These are phyloP conservation scores for Acronicta leporina DNA, from an alignment of 2,888 invertebrate genomes.

Conservation along the genomic window DNA sequence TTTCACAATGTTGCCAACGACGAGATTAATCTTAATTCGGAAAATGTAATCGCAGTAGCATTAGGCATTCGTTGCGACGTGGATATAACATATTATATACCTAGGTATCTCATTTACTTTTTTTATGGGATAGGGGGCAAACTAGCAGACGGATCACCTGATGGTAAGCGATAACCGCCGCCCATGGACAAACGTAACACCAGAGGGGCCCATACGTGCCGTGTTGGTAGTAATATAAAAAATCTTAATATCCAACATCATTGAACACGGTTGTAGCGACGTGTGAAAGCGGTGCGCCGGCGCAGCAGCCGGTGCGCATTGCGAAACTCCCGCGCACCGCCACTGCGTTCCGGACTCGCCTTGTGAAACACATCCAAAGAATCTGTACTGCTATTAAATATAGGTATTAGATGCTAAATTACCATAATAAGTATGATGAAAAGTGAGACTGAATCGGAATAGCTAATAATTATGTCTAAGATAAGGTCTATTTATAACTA, in stretches of 20 bases:
- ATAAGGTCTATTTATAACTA: too few relatives aligned
- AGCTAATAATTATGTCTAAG: too few relatives aligned
- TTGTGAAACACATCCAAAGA: slow-evolving; percentile 49
- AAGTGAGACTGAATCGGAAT: slow-evolving; percentile 10
- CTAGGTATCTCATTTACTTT: too few relatives aligned
- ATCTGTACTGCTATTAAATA: slow-evolving; percentile 38
- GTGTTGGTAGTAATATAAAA: slow-evolving; percentile 3
- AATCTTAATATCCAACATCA: slow-evolving; percentile 18
- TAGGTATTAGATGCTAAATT: slow-evolving; percentile 16
- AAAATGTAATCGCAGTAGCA: slow-evolving; percentile 1
- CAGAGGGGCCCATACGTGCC: too few relatives aligned
- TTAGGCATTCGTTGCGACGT: neutral
- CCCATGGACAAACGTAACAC: too few relatives aligned
- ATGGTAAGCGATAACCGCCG: too few relatives aligned
- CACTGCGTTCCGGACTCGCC: slow-evolving; percentile 35
- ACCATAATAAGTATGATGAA: neutral
- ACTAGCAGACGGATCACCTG: too few relatives aligned
- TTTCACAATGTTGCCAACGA: slow-evolving; percentile 27
- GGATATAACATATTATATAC: too few relatives aligned
- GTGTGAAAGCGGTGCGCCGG: slow-evolving; percentile 50
- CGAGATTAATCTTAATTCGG: slow-evolving; percentile 12
- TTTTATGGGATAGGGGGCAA: too few relatives aligned
- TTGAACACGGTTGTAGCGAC: slow-evolving; percentile 23
- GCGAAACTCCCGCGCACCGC: slow-evolving; percentile 43
- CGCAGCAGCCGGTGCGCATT: slow-evolving; percentile 49